A percentile compares a stretch with the other conserved stretches of the same genome.
Evolutionary conservation across 2,888 invertebrate genomes (phyloP).

Genomic region (Microplitis manilae): DNA sequence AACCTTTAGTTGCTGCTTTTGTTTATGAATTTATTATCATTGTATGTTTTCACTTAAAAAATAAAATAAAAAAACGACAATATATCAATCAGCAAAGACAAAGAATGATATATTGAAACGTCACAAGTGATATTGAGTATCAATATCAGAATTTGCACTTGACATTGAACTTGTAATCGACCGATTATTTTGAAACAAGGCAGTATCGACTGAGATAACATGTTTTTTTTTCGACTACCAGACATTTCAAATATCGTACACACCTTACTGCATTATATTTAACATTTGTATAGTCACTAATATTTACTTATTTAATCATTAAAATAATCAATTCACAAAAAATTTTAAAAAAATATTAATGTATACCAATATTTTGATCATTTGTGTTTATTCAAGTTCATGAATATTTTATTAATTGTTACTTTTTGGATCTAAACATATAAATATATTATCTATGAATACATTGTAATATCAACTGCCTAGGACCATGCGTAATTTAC

Average conservation of each 20-base stretch:
- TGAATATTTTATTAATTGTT: too few relatives aligned
- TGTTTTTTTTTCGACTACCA: slow-evolving; percentile 6
- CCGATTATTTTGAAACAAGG: slow-evolving; percentile 45
- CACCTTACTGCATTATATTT: not conserved
- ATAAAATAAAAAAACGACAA: not conserved
- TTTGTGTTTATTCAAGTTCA: not conserved
- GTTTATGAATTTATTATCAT: not conserved
- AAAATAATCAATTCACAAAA: not conserved
- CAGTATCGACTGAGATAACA: slow-evolving; percentile 12
- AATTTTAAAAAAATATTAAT: not conserved
- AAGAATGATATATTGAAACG: slow-evolving; percentile 21
- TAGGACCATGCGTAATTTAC: too few relatives aligned
- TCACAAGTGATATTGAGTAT: slow-evolving; percentile 50
- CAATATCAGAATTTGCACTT: slow-evolving; percentile 45
- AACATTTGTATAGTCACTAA: not conserved
- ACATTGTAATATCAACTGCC: too few relatives aligned
- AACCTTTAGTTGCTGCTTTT: not conserved
- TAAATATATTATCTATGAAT: too few relatives aligned
- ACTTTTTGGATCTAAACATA: too few relatives aligned
- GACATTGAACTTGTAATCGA: slow-evolving; percentile 61
- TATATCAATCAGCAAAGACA: not conserved
- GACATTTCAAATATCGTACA: not conserved
- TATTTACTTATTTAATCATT: not conserved
- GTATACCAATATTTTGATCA: not conserved
- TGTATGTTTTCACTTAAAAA: not conserved